Percentiles rank a stretch among this genome's conserved stretches.
phyloP scores from a whole-genome alignment of 2,113 vertebrate genomes.

The Cyprinus carpio region DNA sequence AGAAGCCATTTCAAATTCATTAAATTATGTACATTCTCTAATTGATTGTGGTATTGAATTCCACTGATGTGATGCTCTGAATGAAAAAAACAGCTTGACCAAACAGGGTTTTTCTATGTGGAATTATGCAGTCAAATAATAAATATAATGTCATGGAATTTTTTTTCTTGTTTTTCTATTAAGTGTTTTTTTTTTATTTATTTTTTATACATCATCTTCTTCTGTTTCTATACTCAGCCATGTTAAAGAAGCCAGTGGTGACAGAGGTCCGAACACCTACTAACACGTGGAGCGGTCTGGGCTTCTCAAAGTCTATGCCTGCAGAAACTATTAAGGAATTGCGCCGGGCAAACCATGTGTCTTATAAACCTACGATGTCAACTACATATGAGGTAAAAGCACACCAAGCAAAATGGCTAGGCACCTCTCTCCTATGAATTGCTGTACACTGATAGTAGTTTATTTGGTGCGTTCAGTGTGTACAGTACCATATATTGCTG shows the following conservation, averaged over 20 bases:
- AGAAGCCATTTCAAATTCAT: no score
- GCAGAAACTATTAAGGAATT: conserved; percentile 98
- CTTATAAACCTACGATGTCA: conserved; percentile 83
- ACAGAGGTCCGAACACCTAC: conserved; percentile 97
- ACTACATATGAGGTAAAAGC: conserved; percentile 54
- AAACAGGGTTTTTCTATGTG: no score
- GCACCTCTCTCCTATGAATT: neutral
- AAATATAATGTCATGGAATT: no score
- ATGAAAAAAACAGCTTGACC: no score
- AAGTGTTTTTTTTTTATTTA: neutral
- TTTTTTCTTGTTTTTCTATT: no score
- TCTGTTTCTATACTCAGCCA: conserved; percentile 76
- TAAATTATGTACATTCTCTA: no score
- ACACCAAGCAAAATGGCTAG: neutral
- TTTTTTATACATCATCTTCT: neutral
- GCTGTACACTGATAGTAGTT: neutral
- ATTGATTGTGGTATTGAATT: no score
- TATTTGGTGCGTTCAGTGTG: neutral
- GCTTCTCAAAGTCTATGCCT: conserved; percentile 99
- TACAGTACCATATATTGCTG: neutral
- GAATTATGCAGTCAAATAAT: no score
- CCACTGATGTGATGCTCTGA: no score
- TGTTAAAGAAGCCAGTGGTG: conserved; percentile 98
- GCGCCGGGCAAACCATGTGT: conserved; percentile 89
- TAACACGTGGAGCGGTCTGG: conserved; percentile 97